Base-by-base conservation (phyloP, 2,888 invertebrate species). In the Ryuthela nishihirai region DNA sequence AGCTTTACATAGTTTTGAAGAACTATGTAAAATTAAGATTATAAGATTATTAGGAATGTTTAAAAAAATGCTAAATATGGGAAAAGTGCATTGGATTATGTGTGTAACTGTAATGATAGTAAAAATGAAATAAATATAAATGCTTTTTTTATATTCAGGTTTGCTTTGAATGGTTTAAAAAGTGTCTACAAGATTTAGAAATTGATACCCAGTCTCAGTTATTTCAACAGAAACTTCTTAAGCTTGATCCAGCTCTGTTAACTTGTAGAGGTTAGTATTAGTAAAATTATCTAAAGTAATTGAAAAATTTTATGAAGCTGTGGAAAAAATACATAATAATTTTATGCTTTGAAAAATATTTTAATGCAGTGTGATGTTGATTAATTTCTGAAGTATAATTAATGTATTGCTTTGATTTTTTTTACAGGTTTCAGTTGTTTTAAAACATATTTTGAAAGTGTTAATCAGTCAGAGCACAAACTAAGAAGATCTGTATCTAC, bases 151-250 rank as follows among this genome's bases (percentile, higher is more conserved):
- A 43, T 21, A 35, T 40, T 29, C 53, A 60, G 56, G 41, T 63
- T 3, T 76, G 77, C 59, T 77, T 75, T 67, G 74, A 74, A 40
- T 78, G 77, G 77, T 77, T 78, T 67, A 72, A 70, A 45, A 71
- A 71, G 54, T 74, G 77, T 24, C 65, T 75, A 21, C 69, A 70
- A 49, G 77, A 78, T 65, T 65, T 78, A 53, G 76, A 76, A 54
- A 67, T 71, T 42, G 75, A 76, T 25, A 75, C 76, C 1, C 75
- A 75, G 63, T 68, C 69, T 24, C 72, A 75, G 55, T 68, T 78
- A 25, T 77, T 78, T 66, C 71, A 73, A 64, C 74, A 77, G 64
- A 75, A 77, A 60, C 67, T 78, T 4, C 69, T 78, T 21, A 72
- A 72, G 35, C 67, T 76, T 17, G 74, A 77, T 54, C 73, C 77